Evolutionary conservation across 2,797 vertebrate genomes (phyloP).

Genomic region (Gymnothorax reevesii): DNA sequence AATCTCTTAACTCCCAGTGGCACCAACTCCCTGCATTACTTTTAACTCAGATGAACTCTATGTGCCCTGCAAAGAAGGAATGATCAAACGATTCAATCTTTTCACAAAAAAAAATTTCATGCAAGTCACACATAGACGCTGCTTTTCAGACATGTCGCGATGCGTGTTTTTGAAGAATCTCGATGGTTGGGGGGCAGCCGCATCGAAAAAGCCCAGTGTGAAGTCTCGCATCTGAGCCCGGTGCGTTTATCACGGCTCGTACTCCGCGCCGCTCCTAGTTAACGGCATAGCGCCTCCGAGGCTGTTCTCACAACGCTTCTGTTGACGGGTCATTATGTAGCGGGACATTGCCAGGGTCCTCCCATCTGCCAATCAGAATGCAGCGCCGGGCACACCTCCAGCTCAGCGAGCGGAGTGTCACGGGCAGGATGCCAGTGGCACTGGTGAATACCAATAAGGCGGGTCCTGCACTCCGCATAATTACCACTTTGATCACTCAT

Average conservation of each 20-base stretch:
- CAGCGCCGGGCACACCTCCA: conserved; percentile 45
- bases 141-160: background rate
- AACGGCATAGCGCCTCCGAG: conserved; percentile 67
- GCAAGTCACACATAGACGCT: background rate
- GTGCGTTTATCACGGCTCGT: conserved; percentile 50
- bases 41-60: background rate
- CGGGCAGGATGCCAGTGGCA: conserved; percentile 23
- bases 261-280: conserved; percentile 65
- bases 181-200: conserved; percentile 26
- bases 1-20: conserved; percentile 11
- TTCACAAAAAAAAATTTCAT: background rate
- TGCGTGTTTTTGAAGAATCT: background rate
- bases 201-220: conserved; percentile 46
- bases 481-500: conserved; percentile 50
- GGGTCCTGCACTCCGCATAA: conserved; percentile 41
- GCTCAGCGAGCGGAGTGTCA: conserved; percentile 40
- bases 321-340: conserved; percentile 54
- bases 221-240: conserved; percentile 54
- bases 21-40: background rate
- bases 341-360: conserved; percentile 34
- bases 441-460: conserved; percentile 49
- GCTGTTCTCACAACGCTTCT: conserved; percentile 66
- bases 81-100: background rate
- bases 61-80: background rate
- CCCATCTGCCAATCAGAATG: conserved; percentile 48